phyloP scores from a whole-genome alignment of 2,113 vertebrate genomes.

The Sphaerodactylus townsendi region DNA sequence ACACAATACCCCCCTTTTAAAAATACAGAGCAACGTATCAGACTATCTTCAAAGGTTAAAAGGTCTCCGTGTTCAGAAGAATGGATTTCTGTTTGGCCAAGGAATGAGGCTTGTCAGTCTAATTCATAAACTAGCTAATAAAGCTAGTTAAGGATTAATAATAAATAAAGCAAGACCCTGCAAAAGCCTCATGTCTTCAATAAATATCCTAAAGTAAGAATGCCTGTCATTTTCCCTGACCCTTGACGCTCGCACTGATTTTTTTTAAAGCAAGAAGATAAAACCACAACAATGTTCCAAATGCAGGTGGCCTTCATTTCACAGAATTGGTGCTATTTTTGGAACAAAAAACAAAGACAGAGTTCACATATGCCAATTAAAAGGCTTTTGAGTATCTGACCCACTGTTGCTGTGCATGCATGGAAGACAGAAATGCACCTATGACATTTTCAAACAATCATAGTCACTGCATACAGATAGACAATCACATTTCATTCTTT shows the following conservation, averaged over 20 bases:
- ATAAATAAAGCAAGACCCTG: conserved; percentile 36
- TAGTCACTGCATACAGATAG: too few species aligned
- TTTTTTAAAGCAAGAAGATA: not conserved
- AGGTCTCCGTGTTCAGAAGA: conserved; percentile 64
- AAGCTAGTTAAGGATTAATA: conserved; percentile 53
- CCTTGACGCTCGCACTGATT: not conserved
- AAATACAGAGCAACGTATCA: conserved; percentile 53
- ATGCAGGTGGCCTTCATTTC: too few species aligned
- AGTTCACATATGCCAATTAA: too few species aligned
- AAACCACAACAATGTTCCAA: too few species aligned
- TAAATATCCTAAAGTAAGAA: not conserved
- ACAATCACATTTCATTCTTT: too few species aligned
- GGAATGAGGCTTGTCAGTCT: conserved; percentile 56
- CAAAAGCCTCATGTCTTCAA: conserved; percentile 37
- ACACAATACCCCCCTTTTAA: conserved; percentile 66
- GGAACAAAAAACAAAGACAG: too few species aligned
- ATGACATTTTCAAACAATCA: too few species aligned
- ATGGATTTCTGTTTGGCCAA: conserved; percentile 66
- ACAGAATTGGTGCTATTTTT: too few species aligned
- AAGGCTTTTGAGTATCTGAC: too few species aligned
- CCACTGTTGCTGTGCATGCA: too few species aligned
- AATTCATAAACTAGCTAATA: conserved; percentile 69
- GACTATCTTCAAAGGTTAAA: conserved; percentile 66
- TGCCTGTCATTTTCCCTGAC: not conserved
- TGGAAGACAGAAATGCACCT: too few species aligned